A percentile compares a stretch with the other conserved stretches of the same genome.
Evolutionary conservation across 2,113 vertebrate species (phyloP).

Genomic region (Herpetotheres cachinnans): DNA sequence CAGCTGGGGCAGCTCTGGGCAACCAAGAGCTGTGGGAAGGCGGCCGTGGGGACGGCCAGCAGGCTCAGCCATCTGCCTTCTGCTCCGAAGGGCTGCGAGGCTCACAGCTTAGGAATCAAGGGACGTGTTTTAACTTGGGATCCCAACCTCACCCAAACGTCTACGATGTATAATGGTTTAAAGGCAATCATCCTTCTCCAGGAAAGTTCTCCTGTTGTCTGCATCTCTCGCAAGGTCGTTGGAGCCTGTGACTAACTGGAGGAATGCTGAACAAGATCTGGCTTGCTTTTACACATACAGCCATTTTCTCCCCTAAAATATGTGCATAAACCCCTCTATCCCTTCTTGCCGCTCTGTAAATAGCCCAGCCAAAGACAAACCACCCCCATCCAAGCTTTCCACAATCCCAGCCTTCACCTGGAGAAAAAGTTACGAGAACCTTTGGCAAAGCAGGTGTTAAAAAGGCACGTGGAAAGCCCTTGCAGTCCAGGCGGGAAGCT

Average conservation of each 20-base stretch:
- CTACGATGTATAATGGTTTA: slow-evolving; percentile 22
- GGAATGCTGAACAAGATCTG: slow-evolving; percentile 73
- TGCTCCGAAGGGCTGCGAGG: neutral
- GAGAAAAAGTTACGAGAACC: neutral
- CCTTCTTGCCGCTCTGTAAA: neutral
- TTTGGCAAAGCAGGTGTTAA: neutral
- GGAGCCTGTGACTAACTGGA: slow-evolving; percentile 73
- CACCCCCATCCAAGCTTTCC: neutral
- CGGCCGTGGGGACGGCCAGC: neutral
- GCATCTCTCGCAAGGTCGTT: slow-evolving; percentile 62
- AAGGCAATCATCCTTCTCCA: slow-evolving; percentile 36
- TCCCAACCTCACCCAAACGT: slow-evolving; percentile 57
- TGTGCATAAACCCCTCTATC: slow-evolving; percentile 28
- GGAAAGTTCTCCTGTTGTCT: slow-evolving; percentile 59
- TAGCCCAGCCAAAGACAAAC: neutral
- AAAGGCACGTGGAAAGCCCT: neutral
- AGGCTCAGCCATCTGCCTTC: neutral
- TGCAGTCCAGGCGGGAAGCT: neutral
- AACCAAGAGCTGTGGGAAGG: neutral
- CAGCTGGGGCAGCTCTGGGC: neutral
- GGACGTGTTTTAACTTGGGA: slow-evolving; percentile 72
- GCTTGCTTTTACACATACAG: slow-evolving; percentile 46
- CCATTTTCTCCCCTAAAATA: slow-evolving; percentile 61
- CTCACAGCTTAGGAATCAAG: slow-evolving; percentile 50
- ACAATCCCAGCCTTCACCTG: neutral